Conservation (phyloP, 2,797 vertebrate genomes). For the Fratercula arctica region DNA sequence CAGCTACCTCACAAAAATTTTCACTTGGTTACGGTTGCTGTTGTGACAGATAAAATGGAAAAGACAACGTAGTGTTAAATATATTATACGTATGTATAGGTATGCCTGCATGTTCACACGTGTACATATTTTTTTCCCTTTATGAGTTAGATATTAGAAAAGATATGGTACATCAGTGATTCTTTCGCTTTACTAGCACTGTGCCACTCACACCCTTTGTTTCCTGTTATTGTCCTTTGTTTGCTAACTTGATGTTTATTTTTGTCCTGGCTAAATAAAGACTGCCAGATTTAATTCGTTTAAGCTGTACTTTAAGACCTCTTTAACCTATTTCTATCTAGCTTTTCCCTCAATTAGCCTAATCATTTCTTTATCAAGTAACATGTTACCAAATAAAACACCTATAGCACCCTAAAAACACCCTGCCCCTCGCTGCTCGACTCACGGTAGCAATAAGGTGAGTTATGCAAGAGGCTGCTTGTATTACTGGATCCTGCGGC, state of each 20-base stretch:
- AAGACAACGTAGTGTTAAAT: not conserved
- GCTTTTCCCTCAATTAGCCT: constrained; percentile 66
- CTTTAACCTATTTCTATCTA: constrained; percentile 69
- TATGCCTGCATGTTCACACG: not conserved
- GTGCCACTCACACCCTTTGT: not conserved
- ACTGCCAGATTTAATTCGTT: constrained; percentile 48
- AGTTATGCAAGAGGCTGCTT: constrained; percentile 29
- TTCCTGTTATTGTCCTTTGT: constrained; percentile 57
- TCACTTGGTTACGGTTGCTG: not conserved
- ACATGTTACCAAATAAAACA: constrained; percentile 38
- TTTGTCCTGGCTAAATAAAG: constrained; percentile 64
- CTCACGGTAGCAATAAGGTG: constrained; percentile 30
- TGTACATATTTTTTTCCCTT: not conserved
- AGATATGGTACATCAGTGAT: not conserved
- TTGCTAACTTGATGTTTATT: constrained; percentile 53
- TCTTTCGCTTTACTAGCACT: not conserved
- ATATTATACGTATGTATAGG: not conserved
- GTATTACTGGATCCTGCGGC: constrained; percentile 40
- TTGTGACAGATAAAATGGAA: not conserved
- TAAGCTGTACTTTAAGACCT: constrained; percentile 56
- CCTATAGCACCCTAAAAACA: not conserved
- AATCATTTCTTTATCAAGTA: constrained; percentile 62
- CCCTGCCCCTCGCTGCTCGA: not conserved
- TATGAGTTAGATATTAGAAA: not conserved
- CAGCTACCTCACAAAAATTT: not conserved